Percentiles rank a stretch among this genome's conserved stretches.
Conservation (phyloP, 2,113 vertebrate genomes). For the Ictalurus furcatus region DNA sequence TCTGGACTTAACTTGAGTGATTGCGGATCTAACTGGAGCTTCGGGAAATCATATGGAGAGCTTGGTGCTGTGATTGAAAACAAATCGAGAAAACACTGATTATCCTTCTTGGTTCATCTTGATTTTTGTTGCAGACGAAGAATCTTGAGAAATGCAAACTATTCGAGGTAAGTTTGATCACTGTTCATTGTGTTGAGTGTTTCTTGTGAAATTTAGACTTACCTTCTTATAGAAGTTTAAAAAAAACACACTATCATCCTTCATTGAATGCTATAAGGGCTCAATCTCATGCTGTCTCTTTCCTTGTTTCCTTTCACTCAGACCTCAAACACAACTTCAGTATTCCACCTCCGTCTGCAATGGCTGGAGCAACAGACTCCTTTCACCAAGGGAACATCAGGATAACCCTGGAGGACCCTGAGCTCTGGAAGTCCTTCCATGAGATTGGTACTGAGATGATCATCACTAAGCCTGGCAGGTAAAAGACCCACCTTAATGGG, state of each 20-base stretch:
- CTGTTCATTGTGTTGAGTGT: neutral
- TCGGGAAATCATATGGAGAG: slow-evolving; percentile 28
- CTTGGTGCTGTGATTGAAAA: slow-evolving; percentile 6
- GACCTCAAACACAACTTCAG: slow-evolving; percentile 77
- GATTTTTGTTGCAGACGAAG: neutral
- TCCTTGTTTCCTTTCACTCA: slow-evolving; percentile 45
- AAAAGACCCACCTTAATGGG: slow-evolving; percentile 41
- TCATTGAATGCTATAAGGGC: neutral
- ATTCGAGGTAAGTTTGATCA: slow-evolving; percentile 69
- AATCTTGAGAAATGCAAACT: slow-evolving; percentile 69
- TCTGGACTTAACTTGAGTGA: slow-evolving; percentile 57
- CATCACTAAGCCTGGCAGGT: slow-evolving; percentile 91
- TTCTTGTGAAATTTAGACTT: neutral
- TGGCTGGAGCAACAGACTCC: slow-evolving; percentile 65
- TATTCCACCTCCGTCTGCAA: slow-evolving; percentile 65
- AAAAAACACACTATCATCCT: neutral
- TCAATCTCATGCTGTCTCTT: neutral
- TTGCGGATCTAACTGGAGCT: slow-evolving; percentile 35
- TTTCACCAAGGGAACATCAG: slow-evolving; percentile 79
- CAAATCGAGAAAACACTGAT: neutral
- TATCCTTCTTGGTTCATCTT: neutral
- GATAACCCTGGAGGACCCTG: slow-evolving; percentile 80
- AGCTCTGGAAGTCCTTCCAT: slow-evolving; percentile 85
- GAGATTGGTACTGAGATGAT: slow-evolving; percentile 91
- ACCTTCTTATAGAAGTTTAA: neutral